Evolutionary conservation across 1,140 invertebrate species (phyloP), one percentile per base, ranked within the genome.

Genomic region (Trachymyrmex septentrionalis): DNA sequence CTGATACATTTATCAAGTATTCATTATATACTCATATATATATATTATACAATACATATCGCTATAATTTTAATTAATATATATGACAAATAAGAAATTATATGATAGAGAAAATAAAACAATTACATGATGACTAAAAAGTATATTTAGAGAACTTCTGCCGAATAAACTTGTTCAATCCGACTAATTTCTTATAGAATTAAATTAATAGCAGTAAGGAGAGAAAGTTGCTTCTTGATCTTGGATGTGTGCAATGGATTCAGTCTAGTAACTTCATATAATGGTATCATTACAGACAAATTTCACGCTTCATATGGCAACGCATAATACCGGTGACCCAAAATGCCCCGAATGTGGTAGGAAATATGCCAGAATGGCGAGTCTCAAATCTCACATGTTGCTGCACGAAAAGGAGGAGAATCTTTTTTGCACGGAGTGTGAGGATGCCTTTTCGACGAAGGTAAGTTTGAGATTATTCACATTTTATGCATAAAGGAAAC

Each of bases 401-500:
- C 84, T 97, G 7, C 97, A 97, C 88, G 96, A 97, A 91, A 96
- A 96, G 87, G 97, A 97, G 88, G 97, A 97, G 92, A 96, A 95
- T 90, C 93, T 97, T 16, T 96, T 96, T 87, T 97, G 97, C 92
- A 95, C 95, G 12, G 97, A 97, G 91, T 97, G 97, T 94, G 96
- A 96, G 19, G 97, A 97, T 86, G 96, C 97, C 90, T 97, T 97
- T 94, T 94, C 95, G 77, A 96, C 96, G 38, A 96, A 97, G 95
- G 97, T 97, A 93, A 92, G 92, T 92, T 44, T 30, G 19, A 21
- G 59, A 76, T 69, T 72, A 30, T 80, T 67, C 57, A 61, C 76
- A 55, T 76, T 72, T 44, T 19, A 24, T 77, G 27, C 21, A 44
- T 24, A 55, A 19, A 34, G 14, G 14, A 19, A 30, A 34, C 24